Base-by-base conservation (phyloP, 2,888 invertebrate species). In the Chymomyza fuscimana region DNA sequence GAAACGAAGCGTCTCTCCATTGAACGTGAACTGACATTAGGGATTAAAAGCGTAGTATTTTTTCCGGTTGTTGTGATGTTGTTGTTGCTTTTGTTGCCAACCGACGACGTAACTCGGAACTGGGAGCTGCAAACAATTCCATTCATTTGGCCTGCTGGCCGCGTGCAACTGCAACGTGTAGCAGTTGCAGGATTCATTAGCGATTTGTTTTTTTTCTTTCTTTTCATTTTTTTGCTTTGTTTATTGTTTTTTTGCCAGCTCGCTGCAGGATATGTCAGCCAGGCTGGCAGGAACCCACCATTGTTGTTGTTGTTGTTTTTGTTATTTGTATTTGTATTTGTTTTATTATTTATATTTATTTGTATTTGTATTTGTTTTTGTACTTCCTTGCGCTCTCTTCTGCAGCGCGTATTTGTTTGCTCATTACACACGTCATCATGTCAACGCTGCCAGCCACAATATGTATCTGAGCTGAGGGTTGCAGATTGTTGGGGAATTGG, bases 351-450 rank as follows among this genome's bases (percentile, higher is more conserved):
- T 80, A 83, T 82, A 12, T 46, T 46, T 46, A 16, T 22, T 81
- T 79, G 77, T 79, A 77, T 73, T 75, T 80, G 72, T 72, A 60
- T 68, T 77, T 78, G 62, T 69, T 58, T 67, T 56, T 46, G 46
- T 61, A 62, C 25, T 62, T 25, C 56, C 19, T 29, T 32, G 10
- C 52, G 29, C 36, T 22, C 25, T 3, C 32, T 63, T 29, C 61
- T 63, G 65, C 36, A 29, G 68, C 72, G 79, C 72, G 83, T 78
- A 78, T 86, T 86, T 84, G 87, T 86, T 84, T 86, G 80, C 87
- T 84, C 84, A 84, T 84, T 84, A 84, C 84, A 86, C 84, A 86
- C 86, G 84, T 84, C 83, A 83, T 74, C 86, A 86, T 84, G 84
- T 86, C 86, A 84, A 83, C 61, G 60, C 74, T 86, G 79, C 74